Evolutionary conservation across 2,888 invertebrate species (phyloP), one percentile per base, ranked within the genome.

Genomic region (Agrochola litura): DNA sequence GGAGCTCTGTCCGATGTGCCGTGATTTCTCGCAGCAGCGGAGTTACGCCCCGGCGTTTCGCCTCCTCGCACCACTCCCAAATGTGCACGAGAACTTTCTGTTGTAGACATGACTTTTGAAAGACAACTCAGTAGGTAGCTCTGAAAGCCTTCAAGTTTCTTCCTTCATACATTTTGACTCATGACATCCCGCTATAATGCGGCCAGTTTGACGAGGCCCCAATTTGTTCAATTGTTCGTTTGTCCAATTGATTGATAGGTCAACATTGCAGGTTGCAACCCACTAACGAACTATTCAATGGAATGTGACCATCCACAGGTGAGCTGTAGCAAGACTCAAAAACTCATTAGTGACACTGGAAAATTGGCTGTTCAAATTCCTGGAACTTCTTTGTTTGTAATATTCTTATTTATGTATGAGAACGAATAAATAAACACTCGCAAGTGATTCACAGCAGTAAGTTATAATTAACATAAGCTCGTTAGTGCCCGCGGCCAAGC

Each of bases 371-470:
- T 58, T 46, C 0, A 25, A 25, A 43, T 10, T 6, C 9, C 22
- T 6, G 9, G 14, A 58, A 19, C 14, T 68, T 43, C 6, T 43
- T 43, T 22, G 19, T n/a, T 10, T 4, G 2, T 16, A 37, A 22
- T n/a, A 30, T 49, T n/a, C n/a, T 1, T 37, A 64, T 16, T 61
- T 63, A 37, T n/a, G 10, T 22, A 49, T 30, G 4, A 25, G 8
- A 46, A 46, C 10, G 5, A 46, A 14, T 46, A 46, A 14, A 54
- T 16, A 49, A 68, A 54, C 46, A 43, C 30, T 64, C 16, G 16
- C 16, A 69, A 65, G 64, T 73, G 58, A 46, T 43, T 64, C 9
- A 58, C 64, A 60, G 46, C 54, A 43, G 41, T 65, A 56, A 61
- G 46, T 73, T 61, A 69, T 70, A 73, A 66, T 41, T 6, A 70